phyloP scores from a whole-genome alignment of 2,113 vertebrate species.

The Macrotus californicus region DNA sequence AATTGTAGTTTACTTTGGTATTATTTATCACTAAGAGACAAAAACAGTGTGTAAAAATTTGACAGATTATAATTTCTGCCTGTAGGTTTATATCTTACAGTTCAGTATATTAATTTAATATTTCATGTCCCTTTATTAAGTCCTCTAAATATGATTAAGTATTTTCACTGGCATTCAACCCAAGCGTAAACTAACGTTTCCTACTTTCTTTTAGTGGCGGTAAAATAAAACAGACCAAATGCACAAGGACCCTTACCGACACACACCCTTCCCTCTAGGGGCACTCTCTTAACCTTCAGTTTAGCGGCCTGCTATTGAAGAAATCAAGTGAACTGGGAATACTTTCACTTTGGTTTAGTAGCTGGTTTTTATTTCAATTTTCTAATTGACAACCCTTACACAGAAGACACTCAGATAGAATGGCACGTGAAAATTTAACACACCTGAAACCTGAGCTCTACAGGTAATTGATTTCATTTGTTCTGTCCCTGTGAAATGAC shows the following conservation, averaged over 20 bases:
- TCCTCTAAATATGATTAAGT: conserved; percentile 31
- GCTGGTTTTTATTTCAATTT: conserved; percentile 11
- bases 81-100: not conserved
- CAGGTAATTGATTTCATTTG: not conserved
- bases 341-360: not conserved
- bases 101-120: conserved; percentile 22
- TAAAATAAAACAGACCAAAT: not conserved
- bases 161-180: conserved; percentile 16
- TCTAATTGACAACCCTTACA: not conserved
- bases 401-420: not conserved
- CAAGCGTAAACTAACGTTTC: not conserved
- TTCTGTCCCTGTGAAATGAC: not conserved
- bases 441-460: not conserved
- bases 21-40: conserved; percentile 14
- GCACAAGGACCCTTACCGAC: not conserved
- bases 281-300: not conserved
- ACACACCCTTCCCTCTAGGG: not conserved
- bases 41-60: conserved; percentile 23
- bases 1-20: conserved; percentile 3
- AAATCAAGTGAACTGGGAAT: not conserved
- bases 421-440: not conserved
- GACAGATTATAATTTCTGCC: conserved; percentile 27
- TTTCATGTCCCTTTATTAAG: conserved; percentile 28
- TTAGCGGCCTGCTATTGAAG: not conserved
- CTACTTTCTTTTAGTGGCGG: not conserved